phyloP scores from a whole-genome alignment of 2,113 vertebrate species.

The Phrynosoma blainvillii region DNA sequence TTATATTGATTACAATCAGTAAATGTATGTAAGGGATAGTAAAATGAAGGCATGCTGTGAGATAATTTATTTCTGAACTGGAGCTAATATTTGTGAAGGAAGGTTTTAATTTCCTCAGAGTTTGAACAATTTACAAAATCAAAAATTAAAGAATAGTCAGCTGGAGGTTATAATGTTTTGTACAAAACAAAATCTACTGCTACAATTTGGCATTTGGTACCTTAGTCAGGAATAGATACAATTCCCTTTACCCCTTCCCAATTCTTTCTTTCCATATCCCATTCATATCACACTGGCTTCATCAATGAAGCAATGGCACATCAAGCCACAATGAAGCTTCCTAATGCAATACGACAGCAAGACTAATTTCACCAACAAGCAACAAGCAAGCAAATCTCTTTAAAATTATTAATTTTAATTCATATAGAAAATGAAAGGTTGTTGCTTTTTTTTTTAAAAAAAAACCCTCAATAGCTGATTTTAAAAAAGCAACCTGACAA shows the following conservation, averaged over 20 bases:
- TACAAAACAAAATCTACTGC: not conserved
- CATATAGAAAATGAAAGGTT: not conserved
- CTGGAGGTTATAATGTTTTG: not conserved
- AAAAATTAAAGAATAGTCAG: slow-evolving; percentile 20
- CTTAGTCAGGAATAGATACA: not conserved
- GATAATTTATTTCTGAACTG: not conserved
- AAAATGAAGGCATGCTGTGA: not conserved
- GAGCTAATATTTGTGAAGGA: slow-evolving; percentile 11
- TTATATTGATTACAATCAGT: slow-evolving; percentile 29
- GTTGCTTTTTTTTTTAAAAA: not conserved
- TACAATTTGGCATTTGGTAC: not conserved
- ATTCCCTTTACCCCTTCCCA: not conserved
- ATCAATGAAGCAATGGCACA: slow-evolving; percentile 19
- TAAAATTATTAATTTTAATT: slow-evolving; percentile 41
- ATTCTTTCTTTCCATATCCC: not conserved
- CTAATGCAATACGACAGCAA: slow-evolving; percentile 40
- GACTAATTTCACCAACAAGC: slow-evolving; percentile 36
- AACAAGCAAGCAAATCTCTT: slow-evolving; percentile 46
- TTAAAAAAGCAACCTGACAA: slow-evolving; percentile 31
- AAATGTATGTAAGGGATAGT: slow-evolving; percentile 18
- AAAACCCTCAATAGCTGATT: slow-evolving; percentile 22
- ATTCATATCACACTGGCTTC: not conserved
- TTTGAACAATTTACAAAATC: slow-evolving; percentile 3
- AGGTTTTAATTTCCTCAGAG: slow-evolving; percentile 2
- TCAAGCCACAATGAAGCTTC: slow-evolving; percentile 9